Evolutionary conservation across 1,140 invertebrate species (phyloP), one percentile per base, ranked within the genome.

Genomic region (Drosophila kepulauana): DNA sequence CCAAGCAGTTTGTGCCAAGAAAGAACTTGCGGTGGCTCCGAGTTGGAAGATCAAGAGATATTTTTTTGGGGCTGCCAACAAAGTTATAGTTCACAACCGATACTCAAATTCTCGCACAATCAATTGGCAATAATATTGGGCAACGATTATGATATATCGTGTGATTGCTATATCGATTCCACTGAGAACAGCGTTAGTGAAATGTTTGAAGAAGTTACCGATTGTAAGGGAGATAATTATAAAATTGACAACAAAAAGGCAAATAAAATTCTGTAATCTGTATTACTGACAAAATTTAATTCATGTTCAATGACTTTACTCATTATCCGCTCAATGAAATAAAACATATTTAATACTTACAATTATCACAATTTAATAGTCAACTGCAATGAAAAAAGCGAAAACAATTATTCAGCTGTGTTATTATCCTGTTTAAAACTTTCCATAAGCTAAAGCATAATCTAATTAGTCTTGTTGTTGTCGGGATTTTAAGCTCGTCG

Each of bases 391-490:
- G 11, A 41, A 41, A 43, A 43, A 13, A 38, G 2, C 3, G 35
- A 38, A 38, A 38, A 13, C 5, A 43, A 13, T n/a, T 13, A 6
- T 43, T 43, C 41, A 41, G 41, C 41, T 43, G 3, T 43, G 41
- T 4, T 13, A 43, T 43, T 43, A 43, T 43, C 41, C 5, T 33
- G 51, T 4, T 5, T 52, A 5, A 52, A 52, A 33, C 25, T 7
- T 52, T 52, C 5, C n/a, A 13, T 33, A 20, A 51, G 49, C 25
- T 13, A 10, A 30, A 30, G 49, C 49, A 30, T 51, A 33, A 52
- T 52, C 51, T 52, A 52, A 52, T 52, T 52, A 52, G 51, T 52
- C 20, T 52, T 52, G 20, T 30, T 51, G 25, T 30, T 30, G 4
- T 33, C 28, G 30, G 51, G 28, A n/a, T 52, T 52, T 33, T 52